phyloP scores from a whole-genome alignment of 2,888 invertebrate species.

The Tenthredo notha region DNA sequence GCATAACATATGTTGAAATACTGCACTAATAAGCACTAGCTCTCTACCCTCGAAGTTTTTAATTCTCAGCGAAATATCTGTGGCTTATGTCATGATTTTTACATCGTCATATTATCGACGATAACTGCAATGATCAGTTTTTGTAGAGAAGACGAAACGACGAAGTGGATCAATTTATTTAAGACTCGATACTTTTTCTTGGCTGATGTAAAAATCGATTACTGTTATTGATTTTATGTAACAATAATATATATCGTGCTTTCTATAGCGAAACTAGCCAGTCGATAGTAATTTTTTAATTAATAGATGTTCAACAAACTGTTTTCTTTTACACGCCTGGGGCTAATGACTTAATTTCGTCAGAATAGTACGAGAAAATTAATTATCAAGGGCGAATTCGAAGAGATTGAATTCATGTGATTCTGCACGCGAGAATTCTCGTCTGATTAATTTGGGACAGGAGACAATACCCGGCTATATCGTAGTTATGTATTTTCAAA shows the following conservation, averaged over 20 bases:
- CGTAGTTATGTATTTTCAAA: neutral
- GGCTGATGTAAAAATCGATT: neutral
- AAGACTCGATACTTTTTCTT: neutral
- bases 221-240: neutral
- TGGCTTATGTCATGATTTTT: neutral
- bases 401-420: neutral
- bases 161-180: neutral
- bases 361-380: neutral
- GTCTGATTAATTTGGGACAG: neutral
- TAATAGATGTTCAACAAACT: neutral
- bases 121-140: neutral
- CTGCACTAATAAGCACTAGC: neutral
- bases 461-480: neutral
- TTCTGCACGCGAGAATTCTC: neutral
- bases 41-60: neutral
- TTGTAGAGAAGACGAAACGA: neutral
- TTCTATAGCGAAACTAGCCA: neutral
- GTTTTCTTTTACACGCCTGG: neutral
- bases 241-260: neutral
- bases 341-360: neutral
- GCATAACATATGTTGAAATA: neutral
- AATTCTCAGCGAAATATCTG: neutral
- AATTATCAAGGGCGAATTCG: neutral
- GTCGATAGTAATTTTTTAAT: slow-evolving; percentile 2
- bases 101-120: neutral